Conservation (phyloP, 2,797 vertebrate species). For the Protosalanx chinensis region DNA sequence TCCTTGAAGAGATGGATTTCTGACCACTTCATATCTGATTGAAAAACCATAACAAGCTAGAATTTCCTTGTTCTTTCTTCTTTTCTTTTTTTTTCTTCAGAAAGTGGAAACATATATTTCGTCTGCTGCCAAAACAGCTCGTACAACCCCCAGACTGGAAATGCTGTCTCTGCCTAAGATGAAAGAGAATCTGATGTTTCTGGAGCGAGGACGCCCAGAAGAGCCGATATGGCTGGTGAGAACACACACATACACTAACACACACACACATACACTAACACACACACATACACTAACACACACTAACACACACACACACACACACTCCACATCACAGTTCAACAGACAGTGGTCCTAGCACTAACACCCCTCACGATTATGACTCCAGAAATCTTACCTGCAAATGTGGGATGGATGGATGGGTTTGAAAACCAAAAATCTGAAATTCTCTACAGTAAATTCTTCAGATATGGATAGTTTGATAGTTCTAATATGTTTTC, state of each 20-base stretch:
- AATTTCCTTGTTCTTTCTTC: neutral
- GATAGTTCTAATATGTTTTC: neutral
- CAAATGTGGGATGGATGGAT: neutral
- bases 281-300: no score
- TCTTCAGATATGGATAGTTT: neutral
- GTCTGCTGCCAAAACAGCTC: conserved; percentile 28
- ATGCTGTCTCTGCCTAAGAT: conserved; percentile 69
- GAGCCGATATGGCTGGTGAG: conserved; percentile 71
- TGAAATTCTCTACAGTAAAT: neutral
- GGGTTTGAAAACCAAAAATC: no score
- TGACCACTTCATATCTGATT: neutral
- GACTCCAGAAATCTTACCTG: neutral
- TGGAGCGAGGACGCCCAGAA: conserved; percentile 47
- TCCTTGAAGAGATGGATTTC: neutral
- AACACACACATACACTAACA: neutral
- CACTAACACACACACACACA: neutral
- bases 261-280: no score
- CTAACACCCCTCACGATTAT: neutral
- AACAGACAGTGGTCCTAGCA: neutral
- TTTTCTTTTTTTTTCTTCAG: conserved; percentile 19
- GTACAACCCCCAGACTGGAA: conserved; percentile 50
- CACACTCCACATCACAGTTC: neutral
- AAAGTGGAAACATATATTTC: conserved; percentile 56
- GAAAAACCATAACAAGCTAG: neutral
- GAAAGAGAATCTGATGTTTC: conserved; percentile 60